A percentile compares a stretch with the other conserved stretches of the same genome.
Evolutionary conservation across 2,797 vertebrate genomes (phyloP).

Genomic region (Diceros bicornis): DNA sequence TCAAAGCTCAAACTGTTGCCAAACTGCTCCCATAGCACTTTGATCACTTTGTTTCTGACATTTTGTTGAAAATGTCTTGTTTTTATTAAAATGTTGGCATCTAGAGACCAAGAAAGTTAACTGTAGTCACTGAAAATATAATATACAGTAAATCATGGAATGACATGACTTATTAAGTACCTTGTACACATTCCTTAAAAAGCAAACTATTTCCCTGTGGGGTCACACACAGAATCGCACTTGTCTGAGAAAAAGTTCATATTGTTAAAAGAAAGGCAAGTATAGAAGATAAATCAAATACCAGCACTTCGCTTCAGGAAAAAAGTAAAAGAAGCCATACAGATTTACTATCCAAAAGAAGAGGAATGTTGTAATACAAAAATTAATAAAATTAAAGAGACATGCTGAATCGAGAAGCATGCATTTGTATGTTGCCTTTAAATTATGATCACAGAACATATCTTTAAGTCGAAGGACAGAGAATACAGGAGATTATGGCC

Average conservation of each 20-base stretch:
- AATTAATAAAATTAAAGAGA: constrained; percentile 82
- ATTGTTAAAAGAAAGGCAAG: constrained; percentile 87
- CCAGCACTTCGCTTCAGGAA: constrained; percentile 79
- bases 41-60: constrained; percentile 90
- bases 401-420: constrained; percentile 36
- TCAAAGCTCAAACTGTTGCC: constrained; percentile 90
- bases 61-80: constrained; percentile 91
- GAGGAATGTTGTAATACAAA: constrained; percentile 79
- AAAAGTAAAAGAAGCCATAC: constrained; percentile 71
- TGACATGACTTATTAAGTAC: constrained; percentile 89
- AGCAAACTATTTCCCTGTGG: constrained; percentile 86
- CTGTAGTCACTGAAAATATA: constrained; percentile 87
- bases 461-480: constrained; percentile 75
- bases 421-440: constrained; percentile 65
- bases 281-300: constrained; percentile 88
- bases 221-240: constrained; percentile 86
- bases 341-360: constrained; percentile 74
- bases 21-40: constrained; percentile 90
- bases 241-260: constrained; percentile 85
- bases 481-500: neutral
- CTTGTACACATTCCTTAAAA: constrained; percentile 88
- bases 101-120: constrained; percentile 89
- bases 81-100: constrained; percentile 91
- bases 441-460: constrained; percentile 75
- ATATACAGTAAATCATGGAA: constrained; percentile 85